Conservation (phyloP, 2,113 vertebrate species). For the Himantopus leucocephalus region DNA sequence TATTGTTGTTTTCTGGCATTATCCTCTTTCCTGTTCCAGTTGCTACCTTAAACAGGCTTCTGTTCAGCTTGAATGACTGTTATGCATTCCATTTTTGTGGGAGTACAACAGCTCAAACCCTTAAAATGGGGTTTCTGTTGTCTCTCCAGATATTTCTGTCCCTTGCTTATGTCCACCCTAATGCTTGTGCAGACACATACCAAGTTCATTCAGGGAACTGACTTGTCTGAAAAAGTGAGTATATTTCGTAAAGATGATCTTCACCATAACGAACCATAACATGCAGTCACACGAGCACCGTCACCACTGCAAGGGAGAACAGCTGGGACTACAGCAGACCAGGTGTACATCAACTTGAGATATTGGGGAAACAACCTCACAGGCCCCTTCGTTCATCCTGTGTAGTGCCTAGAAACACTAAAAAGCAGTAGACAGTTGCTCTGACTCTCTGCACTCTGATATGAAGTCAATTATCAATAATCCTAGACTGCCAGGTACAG, state of each 20-base stretch:
- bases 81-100: neutral
- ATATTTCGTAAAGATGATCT: neutral
- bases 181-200: neutral
- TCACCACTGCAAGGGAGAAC: neutral
- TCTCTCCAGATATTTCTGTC: neutral
- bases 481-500: neutral
- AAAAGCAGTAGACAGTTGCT: neutral
- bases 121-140: neutral
- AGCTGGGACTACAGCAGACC: neutral
- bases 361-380: neutral
- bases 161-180: neutral
- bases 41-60: neutral
- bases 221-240: neutral
- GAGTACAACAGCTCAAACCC: neutral
- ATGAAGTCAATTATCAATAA: neutral
- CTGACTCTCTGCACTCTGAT: neutral
- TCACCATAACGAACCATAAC: neutral
- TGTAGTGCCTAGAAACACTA: neutral
- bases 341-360: neutral
- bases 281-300: neutral
- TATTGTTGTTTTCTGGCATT: neutral
- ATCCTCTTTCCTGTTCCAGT: neutral
- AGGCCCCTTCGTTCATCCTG: accelerated
- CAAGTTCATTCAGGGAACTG: neutral
- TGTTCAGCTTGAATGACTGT: neutral